A percentile compares a stretch with the other conserved stretches of the same genome.
phyloP scores from a whole-genome alignment of 2,797 vertebrate species.

The Triplophysa yarkandensis region DNA sequence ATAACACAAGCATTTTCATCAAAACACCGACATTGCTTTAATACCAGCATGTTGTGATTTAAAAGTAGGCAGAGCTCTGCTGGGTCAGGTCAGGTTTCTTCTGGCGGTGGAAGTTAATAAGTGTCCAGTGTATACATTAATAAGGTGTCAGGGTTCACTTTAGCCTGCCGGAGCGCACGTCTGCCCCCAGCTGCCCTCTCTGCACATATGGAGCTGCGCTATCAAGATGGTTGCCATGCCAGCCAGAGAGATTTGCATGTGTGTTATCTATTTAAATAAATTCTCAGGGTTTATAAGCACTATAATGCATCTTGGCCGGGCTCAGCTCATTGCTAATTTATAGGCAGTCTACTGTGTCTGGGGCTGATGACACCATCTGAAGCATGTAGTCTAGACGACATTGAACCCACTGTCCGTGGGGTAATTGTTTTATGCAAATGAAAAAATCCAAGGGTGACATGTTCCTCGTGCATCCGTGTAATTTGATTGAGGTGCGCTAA shows the following conservation, averaged over 20 bases:
- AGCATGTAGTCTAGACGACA: slow-evolving; percentile 93
- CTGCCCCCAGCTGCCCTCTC: slow-evolving; percentile 78
- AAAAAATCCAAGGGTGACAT: slow-evolving; percentile 75
- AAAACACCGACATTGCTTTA: slow-evolving; percentile 35
- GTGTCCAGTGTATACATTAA: slow-evolving; percentile 80
- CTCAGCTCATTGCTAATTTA: slow-evolving; percentile 92
- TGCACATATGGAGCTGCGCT: slow-evolving; percentile 87
- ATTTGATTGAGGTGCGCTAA: slow-evolving; percentile 68
- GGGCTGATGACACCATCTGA: slow-evolving; percentile 85
- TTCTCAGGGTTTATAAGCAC: slow-evolving; percentile 90
- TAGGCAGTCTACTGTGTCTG: slow-evolving; percentile 85
- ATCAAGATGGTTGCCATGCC: slow-evolving; percentile 91
- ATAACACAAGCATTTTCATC: slow-evolving; percentile 30
- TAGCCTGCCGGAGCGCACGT: slow-evolving; percentile 72
- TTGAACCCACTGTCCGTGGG: slow-evolving; percentile 80
- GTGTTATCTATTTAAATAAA: slow-evolving; percentile 98
- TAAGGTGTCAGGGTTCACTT: slow-evolving; percentile 82
- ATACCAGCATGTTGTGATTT: slow-evolving; percentile 39
- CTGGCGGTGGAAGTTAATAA: slow-evolving; percentile 82
- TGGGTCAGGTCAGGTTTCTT: slow-evolving; percentile 43
- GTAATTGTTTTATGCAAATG: slow-evolving; percentile 95
- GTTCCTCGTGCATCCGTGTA: slow-evolving; percentile 72
- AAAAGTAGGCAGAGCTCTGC: slow-evolving; percentile 12
- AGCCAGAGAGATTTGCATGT: slow-evolving; percentile 85
- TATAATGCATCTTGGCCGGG: slow-evolving; percentile 87